These are phyloP conservation scores for Micoletzkya japonica DNA, from an alignment of 2,888 invertebrate genomes.

Conservation along the genomic window DNA sequence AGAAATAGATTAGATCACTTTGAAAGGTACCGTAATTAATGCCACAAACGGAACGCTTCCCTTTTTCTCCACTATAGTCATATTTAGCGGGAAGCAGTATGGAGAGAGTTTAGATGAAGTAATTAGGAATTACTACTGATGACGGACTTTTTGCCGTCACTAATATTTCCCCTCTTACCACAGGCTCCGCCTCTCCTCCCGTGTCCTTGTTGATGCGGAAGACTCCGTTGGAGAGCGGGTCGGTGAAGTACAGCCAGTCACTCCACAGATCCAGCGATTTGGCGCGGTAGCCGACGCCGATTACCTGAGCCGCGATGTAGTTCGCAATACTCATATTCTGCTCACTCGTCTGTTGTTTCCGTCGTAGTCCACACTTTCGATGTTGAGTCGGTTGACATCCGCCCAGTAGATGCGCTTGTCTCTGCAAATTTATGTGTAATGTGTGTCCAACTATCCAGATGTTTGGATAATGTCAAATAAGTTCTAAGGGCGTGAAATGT, in stretches of 20 bases:
- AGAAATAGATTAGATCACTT: no score
- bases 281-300: slow-evolving; percentile 58
- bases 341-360: slow-evolving; percentile 75
- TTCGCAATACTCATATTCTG: no score
- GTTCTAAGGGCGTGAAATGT: neutral
- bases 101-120: no score
- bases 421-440: slow-evolving; percentile 67
- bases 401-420: slow-evolving; percentile 88
- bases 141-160: neutral
- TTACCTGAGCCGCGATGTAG: slow-evolving; percentile 23
- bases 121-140: slow-evolving; percentile 83
- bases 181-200: slow-evolving; percentile 82
- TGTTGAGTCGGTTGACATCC: slow-evolving; percentile 83
- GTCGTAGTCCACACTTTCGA: slow-evolving; percentile 86
- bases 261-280: slow-evolving; percentile 61
- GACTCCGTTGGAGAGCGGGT: slow-evolving; percentile 73
- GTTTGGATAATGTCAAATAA: neutral
- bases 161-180: no score
- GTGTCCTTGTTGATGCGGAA: slow-evolving; percentile 96
- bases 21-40: no score
- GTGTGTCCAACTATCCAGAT: neutral
- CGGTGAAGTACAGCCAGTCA: slow-evolving; percentile 62
- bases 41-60: no score
- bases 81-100: slow-evolving; percentile 72
- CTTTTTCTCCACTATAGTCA: neutral